Percentiles rank a stretch among this genome's conserved stretches.
These are phyloP conservation scores for Sturmia bella DNA, from an alignment of 2,888 invertebrate species.

Conservation along the genomic window DNA sequence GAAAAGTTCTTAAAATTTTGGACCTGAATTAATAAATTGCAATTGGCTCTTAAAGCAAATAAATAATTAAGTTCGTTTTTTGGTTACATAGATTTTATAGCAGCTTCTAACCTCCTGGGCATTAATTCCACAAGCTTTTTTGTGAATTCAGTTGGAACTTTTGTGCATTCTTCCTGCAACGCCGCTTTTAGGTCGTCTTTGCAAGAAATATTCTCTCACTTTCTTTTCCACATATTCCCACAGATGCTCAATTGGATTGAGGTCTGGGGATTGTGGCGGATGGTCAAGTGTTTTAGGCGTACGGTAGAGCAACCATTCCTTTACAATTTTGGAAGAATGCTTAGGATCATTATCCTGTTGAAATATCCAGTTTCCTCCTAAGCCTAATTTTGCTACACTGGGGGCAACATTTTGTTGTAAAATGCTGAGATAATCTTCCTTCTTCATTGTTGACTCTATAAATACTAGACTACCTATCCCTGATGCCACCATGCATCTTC, in stretches of 20 bases:
- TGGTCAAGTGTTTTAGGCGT: background rate
- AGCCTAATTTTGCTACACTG: constrained; percentile 14
- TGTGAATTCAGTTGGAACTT: constrained; percentile 25
- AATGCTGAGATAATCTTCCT: background rate
- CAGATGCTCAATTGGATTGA: constrained; percentile 21
- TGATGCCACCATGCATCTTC: background rate
- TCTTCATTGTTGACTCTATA: background rate
- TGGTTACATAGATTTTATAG: constrained; percentile 25
- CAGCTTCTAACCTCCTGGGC: constrained; percentile 28
- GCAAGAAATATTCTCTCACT: no score
- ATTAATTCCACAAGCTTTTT: constrained; percentile 35
- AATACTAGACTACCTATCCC: background rate
- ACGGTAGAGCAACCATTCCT: constrained; percentile 19
- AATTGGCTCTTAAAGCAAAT: no score
- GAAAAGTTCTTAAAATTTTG: background rate
- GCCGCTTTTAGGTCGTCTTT: background rate
- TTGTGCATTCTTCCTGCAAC: constrained; percentile 3
- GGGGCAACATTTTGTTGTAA: constrained; percentile 9
- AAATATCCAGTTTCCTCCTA: background rate
- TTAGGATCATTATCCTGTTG: background rate
- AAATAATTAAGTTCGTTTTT: no score
- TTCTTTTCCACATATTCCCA: background rate
- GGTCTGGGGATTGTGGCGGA: constrained; percentile 2
- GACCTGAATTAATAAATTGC: no score
- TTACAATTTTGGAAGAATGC: no score